A percentile compares a stretch with the other conserved stretches of the same genome.
phyloP scores from a whole-genome alignment of 2,797 vertebrate genomes.

The Borostomias antarcticus region DNA sequence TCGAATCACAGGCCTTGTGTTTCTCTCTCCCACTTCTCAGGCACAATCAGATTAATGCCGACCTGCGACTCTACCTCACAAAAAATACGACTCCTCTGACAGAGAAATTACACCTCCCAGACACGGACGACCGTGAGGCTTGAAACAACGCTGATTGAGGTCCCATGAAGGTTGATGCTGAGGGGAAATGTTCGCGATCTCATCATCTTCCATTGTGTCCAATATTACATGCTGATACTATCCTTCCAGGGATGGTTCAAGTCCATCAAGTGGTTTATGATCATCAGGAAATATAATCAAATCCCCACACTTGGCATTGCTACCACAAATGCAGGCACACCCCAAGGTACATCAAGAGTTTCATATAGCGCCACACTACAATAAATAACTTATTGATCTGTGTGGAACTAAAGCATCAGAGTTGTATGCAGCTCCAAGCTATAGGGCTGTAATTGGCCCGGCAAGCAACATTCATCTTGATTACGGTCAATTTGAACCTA shows the following conservation, averaged over 20 bases:
- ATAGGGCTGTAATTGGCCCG: constrained; percentile 61
- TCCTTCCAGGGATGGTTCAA: not conserved
- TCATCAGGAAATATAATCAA: constrained; percentile 57
- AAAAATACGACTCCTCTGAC: too few species aligned
- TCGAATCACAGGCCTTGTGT: not conserved
- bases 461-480: constrained; percentile 74
- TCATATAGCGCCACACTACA: constrained; percentile 44
- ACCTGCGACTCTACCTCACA: not conserved
- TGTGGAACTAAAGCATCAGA: constrained; percentile 59
- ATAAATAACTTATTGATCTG: constrained; percentile 76
- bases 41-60: not conserved
- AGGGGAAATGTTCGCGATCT: constrained; percentile 1
- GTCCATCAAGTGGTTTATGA: constrained; percentile 37
- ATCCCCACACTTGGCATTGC: constrained; percentile 21
- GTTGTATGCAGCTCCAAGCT: constrained; percentile 52
- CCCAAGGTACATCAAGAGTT: constrained; percentile 27
- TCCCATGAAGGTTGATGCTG: not conserved
- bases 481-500: constrained; percentile 73
- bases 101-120: too few species aligned
- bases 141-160: constrained; percentile 1
- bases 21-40: not conserved
- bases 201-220: constrained; percentile 1
- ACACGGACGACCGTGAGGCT: not conserved
- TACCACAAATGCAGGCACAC: constrained; percentile 29
- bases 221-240: constrained; percentile 18